Evolutionary conservation across 2,113 vertebrate species (phyloP), one percentile per base, ranked within the genome.

Genomic region (Coracopsis vasa): DNA sequence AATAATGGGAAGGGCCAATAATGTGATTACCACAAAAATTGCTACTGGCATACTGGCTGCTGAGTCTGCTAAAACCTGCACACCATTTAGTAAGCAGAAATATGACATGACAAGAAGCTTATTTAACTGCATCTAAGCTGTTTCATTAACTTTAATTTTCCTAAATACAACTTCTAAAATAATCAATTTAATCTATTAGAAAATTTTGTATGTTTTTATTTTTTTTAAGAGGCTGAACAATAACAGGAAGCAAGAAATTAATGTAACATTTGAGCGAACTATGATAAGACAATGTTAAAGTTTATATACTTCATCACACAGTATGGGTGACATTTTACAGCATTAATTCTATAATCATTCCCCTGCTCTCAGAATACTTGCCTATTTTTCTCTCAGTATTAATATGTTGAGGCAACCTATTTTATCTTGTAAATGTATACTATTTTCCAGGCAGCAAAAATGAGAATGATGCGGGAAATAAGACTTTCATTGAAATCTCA

Each of bases 11-110:
- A 97, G 97, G 96, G 97, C 97, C 97, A 98, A 98, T 98, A 98
- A 93, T 53, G 96, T 89, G 95, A 96, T 97, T 97, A 92, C 97
- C 95, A 97, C 97, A 97, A 98, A 98, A 98, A 98, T 89, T 97
- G 97, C 98, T 95, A 44, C 74, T 90, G 97, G 97, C 95, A 95
- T 93, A 96, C 42, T 98, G 98, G 96, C 97, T 99, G 99, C 99
- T 99, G 98, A 99, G 97, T 98, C 97, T 77, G 98, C 98, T 86
- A 97, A 98, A 99, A 98, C 93, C 78, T 93, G 97, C 97, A 98
- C 97, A 97, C 97, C 93, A 94, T 98, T 98, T 98, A 98, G 97
- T 98, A 98, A 98, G 98, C 97, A 98, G 95, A 88, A 97, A 97
- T 98, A 92, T 92, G 97, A 98, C 98, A 97, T 97, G 98, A 99